phyloP scores from a whole-genome alignment of 2,888 invertebrate genomes.

The Eurytoma adleriae region DNA sequence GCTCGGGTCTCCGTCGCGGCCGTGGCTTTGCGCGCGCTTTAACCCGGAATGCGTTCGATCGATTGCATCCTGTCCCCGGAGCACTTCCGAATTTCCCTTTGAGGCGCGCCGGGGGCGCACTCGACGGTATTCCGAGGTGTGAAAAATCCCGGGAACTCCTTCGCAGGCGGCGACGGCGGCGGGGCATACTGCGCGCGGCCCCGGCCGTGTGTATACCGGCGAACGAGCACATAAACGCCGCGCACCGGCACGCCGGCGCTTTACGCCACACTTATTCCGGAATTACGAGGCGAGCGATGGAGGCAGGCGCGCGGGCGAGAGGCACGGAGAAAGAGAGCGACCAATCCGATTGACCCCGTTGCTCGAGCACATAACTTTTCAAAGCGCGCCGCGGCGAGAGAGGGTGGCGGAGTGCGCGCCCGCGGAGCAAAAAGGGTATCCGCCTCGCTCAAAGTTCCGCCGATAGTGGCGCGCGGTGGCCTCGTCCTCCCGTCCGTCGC shows the following conservation, averaged over 20 bases:
- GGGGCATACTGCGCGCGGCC: neutral
- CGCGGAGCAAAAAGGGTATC: conserved; percentile 2
- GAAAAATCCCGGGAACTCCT: conserved; percentile 23
- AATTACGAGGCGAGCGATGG: neutral
- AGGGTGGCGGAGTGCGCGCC: neutral
- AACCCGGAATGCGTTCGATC: conserved; percentile 24
- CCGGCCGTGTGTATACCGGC: neutral
- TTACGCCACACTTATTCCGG: conserved; percentile 21
- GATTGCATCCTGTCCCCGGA: conserved; percentile 28
- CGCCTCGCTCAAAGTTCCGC: neutral
- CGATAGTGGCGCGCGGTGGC: neutral
- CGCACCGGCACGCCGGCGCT: neutral
- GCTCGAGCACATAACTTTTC: conserved; percentile 26
- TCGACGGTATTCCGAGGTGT: conserved; percentile 4
- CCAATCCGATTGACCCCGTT: conserved; percentile 37
- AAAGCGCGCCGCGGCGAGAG: conserved; percentile 5
- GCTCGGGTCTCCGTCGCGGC: conserved; percentile 2
- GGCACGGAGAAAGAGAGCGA: neutral
- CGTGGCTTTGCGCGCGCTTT: conserved; percentile 27
- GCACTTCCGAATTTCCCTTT: conserved; percentile 40
- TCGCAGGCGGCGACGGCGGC: neutral
- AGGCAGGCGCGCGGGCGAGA: neutral
- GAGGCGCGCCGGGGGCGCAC: neutral
- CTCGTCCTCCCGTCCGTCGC: neutral
- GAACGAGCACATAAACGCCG: neutral